Percentiles rank a stretch among this genome's conserved stretches.
Evolutionary conservation across 2,113 vertebrate genomes (phyloP).

Genomic region (Romanogobio albipinnatus): DNA sequence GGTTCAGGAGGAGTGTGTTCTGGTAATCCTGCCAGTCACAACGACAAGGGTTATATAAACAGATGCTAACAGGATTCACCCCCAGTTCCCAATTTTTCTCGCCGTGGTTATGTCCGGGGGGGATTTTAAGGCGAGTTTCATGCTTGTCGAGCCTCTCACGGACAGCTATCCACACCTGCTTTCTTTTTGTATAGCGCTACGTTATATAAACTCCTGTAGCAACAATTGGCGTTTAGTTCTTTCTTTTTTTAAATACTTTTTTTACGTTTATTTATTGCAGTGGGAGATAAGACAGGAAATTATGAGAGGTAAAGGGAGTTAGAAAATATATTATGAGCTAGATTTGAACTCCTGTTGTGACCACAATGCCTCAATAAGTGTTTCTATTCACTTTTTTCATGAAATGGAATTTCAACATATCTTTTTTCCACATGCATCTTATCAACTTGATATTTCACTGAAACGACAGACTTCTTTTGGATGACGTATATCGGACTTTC

Average conservation of each 20-base stretch:
- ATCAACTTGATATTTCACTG: no score
- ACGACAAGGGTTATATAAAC: constrained; percentile 19
- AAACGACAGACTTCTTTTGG: no score
- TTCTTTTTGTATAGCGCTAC: neutral
- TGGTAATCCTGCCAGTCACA: constrained; percentile 2
- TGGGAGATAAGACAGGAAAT: neutral
- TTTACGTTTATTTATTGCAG: neutral
- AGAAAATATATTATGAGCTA: neutral
- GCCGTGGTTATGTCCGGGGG: neutral
- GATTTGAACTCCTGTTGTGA: neutral
- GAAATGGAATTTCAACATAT: no score
- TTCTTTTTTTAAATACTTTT: neutral
- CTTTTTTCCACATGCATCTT: no score
- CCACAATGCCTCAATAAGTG: neutral
- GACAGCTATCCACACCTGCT: constrained; percentile 6
- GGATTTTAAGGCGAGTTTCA: constrained; percentile 9
- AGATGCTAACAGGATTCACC: constrained; percentile 21
- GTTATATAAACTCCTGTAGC: neutral
- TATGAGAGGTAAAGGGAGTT: neutral
- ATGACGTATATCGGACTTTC: no score
- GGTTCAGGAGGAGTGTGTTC: neutral
- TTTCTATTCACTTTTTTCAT: neutral
- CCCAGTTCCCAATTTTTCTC: neutral
- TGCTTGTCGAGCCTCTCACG: constrained; percentile 5
- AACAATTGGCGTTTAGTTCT: neutral